A percentile compares a stretch with the other conserved stretches of the same genome.
These are phyloP conservation scores for Zoanthus sansibaricus DNA, from an alignment of 92 coral and sea anemone genomes.

Conservation along the genomic window DNA sequence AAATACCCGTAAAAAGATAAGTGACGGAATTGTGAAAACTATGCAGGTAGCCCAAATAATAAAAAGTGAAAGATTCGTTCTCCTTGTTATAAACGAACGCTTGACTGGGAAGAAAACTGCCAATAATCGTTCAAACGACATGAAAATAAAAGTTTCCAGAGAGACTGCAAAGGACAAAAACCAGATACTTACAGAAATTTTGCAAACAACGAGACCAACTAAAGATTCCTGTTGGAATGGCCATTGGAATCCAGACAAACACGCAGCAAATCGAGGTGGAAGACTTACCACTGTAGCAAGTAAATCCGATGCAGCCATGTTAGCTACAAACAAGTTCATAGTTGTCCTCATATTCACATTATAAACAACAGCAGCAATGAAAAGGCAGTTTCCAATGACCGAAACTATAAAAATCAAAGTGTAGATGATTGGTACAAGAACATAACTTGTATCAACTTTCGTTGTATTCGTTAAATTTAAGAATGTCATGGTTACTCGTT, in stretches of 20 bases:
- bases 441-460: not conserved
- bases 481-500: too few species aligned
- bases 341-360: not conserved
- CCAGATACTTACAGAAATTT: not conserved
- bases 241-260: not conserved
- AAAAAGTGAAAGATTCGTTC: not conserved
- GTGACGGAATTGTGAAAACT: not conserved
- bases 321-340: not conserved
- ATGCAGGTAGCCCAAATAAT: not conserved
- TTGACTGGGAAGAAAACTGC: slow-evolving; percentile 9
- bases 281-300: not conserved
- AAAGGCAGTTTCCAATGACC: not conserved
- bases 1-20: not conserved
- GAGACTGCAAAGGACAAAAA: not conserved
- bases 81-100: not conserved
- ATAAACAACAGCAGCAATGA: not conserved
- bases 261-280: not conserved
- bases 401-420: not conserved
- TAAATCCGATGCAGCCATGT: slow-evolving; percentile 8
- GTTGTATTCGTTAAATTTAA: not conserved
- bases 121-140: not conserved
- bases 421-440: not conserved
- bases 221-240: not conserved
- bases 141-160: not conserved
- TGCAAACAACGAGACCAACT: not conserved